phyloP scores from a whole-genome alignment of 2,113 vertebrate genomes.

The Hippocampus guttulatus region DNA sequence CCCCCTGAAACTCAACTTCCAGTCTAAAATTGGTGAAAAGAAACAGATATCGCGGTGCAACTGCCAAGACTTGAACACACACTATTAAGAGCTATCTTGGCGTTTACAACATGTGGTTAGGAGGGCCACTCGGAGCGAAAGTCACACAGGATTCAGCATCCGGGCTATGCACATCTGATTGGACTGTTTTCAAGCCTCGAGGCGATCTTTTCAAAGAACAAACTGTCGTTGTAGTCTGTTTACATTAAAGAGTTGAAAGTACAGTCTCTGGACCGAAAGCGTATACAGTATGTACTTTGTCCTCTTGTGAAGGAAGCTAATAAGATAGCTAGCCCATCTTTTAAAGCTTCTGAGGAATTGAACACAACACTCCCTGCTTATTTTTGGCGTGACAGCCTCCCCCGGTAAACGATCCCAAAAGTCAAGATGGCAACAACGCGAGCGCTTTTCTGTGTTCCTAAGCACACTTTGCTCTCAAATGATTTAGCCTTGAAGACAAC shows the following conservation, averaged over 20 bases:
- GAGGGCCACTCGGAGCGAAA: conserved; percentile 54
- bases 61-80: conserved; percentile 60
- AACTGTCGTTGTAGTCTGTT: conserved; percentile 28
- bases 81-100: conserved; percentile 68
- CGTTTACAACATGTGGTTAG: conserved; percentile 59
- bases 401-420: conserved; percentile 53
- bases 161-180: conserved; percentile 7
- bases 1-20: conserved; percentile 2
- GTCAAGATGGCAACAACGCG: conserved; percentile 15
- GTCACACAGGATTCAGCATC: conserved; percentile 8
- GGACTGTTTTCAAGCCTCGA: conserved; percentile 17
- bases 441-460: conserved; percentile 7
- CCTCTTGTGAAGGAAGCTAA: conserved; percentile 38
- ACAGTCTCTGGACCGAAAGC: conserved; percentile 35
- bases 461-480: neutral
- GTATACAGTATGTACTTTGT: conserved; percentile 44
- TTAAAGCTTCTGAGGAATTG: conserved; percentile 53
- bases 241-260: conserved; percentile 18
- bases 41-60: conserved; percentile 59
- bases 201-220: conserved; percentile 36
- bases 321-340: conserved; percentile 40
- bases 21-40: conserved; percentile 57
- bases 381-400: conserved; percentile 22
- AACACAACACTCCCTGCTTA: conserved; percentile 28
- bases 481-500: neutral